Percentiles rank a stretch among this genome's conserved stretches.
phyloP scores from a whole-genome alignment of 1,140 invertebrate species.

The Ladona fulva region DNA sequence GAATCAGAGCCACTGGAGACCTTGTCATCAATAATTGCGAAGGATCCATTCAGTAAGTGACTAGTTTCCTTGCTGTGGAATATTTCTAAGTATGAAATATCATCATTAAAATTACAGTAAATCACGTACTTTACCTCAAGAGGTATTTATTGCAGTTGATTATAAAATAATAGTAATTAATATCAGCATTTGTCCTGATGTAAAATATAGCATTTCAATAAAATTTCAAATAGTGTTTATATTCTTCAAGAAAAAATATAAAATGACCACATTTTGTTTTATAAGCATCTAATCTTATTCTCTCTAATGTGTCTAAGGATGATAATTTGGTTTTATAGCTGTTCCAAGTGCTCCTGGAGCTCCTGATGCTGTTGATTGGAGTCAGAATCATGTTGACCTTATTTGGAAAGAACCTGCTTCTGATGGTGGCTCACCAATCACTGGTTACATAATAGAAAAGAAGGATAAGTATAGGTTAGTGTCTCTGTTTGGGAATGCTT shows the following conservation, averaged over 20 bases:
- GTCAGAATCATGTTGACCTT: slow-evolving; percentile 80
- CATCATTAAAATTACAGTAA: too few species aligned
- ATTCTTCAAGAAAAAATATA: too few species aligned
- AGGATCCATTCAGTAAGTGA: slow-evolving; percentile 89
- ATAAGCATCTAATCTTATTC: too few species aligned
- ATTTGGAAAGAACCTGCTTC: slow-evolving; percentile 70
- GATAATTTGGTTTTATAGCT: slow-evolving; percentile 40
- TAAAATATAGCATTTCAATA: too few species aligned
- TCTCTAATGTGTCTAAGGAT: too few species aligned
- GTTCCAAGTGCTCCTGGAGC: slow-evolving; percentile 71
- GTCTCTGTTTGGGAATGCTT: too few species aligned
- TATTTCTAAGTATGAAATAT: slow-evolving; percentile 15
- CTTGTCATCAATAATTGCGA: slow-evolving; percentile 81
- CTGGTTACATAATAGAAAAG: slow-evolving; percentile 92
- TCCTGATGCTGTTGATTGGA: slow-evolving; percentile 85
- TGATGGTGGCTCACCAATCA: slow-evolving; percentile 87
- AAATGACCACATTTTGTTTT: too few species aligned
- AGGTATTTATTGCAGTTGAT: slow-evolving; percentile 12
- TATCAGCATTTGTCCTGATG: too few species aligned
- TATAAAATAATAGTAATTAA: neutral
- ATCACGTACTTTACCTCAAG: slow-evolving; percentile 5
- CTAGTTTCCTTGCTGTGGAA: slow-evolving; percentile 17
- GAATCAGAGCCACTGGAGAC: slow-evolving; percentile 95
- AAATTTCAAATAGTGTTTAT: too few species aligned
- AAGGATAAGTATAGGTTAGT: slow-evolving; percentile 78